Evolutionary conservation across 2,797 vertebrate genomes (phyloP).

Genomic region (Danio jaintianensis): DNA sequence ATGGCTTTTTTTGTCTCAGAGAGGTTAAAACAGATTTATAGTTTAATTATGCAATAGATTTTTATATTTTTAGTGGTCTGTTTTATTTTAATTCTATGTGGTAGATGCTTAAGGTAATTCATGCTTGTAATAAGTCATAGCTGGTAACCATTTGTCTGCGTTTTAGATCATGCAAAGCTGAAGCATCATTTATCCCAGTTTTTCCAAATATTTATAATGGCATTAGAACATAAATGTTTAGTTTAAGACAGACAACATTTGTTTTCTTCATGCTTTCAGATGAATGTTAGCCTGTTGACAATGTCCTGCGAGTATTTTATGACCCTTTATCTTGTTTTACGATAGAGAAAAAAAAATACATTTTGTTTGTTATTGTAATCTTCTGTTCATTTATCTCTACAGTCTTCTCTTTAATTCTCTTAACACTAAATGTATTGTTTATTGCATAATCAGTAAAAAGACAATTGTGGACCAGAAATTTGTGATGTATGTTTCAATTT

Average conservation of each 20-base stretch:
- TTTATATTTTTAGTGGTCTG: constrained; percentile 57
- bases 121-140: constrained; percentile 39
- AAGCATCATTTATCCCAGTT: constrained; percentile 43
- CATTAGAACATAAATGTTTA: constrained; percentile 53
- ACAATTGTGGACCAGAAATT: constrained; percentile 63
- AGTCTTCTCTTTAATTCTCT: constrained; percentile 54
- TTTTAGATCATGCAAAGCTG: constrained; percentile 49
- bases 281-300: constrained; percentile 40
- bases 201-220: constrained; percentile 49
- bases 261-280: constrained; percentile 47
- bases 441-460: constrained; percentile 65
- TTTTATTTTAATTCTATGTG: constrained; percentile 28
- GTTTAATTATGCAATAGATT: constrained; percentile 60
- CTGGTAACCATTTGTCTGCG: constrained; percentile 46
- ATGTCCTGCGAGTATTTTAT: constrained; percentile 51
- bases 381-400: constrained; percentile 53
- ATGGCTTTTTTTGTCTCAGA: constrained; percentile 45
- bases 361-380: constrained; percentile 54
- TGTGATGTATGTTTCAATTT: constrained; percentile 23
- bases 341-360: constrained; percentile 23
- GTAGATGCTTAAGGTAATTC: constrained; percentile 52
- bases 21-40: constrained; percentile 53
- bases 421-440: constrained; percentile 66
- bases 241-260: constrained; percentile 48
- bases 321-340: constrained; percentile 52